Conservation (phyloP, 2,888 invertebrate species). For the Ethmia dodecea region DNA sequence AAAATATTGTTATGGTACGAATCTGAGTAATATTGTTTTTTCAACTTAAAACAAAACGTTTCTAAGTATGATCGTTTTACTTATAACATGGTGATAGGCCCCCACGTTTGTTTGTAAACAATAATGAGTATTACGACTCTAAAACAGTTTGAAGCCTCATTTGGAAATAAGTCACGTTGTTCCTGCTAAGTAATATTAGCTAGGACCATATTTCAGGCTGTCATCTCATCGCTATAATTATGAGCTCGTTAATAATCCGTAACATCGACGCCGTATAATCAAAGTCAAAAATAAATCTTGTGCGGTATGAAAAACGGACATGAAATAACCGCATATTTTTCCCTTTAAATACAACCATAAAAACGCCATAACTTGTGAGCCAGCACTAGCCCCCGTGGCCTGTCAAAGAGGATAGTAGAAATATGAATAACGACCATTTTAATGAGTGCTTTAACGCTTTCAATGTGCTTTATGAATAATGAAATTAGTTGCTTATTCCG, state of each 20-base stretch:
- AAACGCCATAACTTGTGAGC: slow-evolving; percentile 65
- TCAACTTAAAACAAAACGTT: too few species aligned
- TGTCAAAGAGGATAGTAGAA: slow-evolving; percentile 70
- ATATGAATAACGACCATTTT: slow-evolving; percentile 65
- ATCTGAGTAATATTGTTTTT: too few species aligned
- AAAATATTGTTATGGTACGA: too few species aligned
- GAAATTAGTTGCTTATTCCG: slow-evolving; percentile 73
- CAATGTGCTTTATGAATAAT: slow-evolving; percentile 77
- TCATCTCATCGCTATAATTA: slow-evolving; percentile 59
- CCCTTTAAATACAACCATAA: slow-evolving; percentile 65
- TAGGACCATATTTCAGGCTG: slow-evolving; percentile 53
- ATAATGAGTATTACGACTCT: too few species aligned
- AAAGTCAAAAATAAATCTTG: slow-evolving; percentile 66
- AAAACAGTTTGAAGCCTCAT: too few species aligned
- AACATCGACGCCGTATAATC: slow-evolving; percentile 67
- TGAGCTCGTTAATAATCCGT: slow-evolving; percentile 61
- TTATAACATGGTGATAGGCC: too few species aligned
- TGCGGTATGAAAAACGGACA: slow-evolving; percentile 64
- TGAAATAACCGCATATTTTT: slow-evolving; percentile 67
- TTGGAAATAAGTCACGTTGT: slow-evolving; percentile 26
- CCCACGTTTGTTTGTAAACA: too few species aligned
- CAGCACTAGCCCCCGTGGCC: slow-evolving; percentile 55
- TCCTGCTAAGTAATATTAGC: slow-evolving; percentile 39
- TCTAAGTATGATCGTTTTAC: too few species aligned
- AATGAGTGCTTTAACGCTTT: slow-evolving; percentile 75